phyloP scores from a whole-genome alignment of 2,888 invertebrate species.

The Vannuccia rotundouncinata region DNA sequence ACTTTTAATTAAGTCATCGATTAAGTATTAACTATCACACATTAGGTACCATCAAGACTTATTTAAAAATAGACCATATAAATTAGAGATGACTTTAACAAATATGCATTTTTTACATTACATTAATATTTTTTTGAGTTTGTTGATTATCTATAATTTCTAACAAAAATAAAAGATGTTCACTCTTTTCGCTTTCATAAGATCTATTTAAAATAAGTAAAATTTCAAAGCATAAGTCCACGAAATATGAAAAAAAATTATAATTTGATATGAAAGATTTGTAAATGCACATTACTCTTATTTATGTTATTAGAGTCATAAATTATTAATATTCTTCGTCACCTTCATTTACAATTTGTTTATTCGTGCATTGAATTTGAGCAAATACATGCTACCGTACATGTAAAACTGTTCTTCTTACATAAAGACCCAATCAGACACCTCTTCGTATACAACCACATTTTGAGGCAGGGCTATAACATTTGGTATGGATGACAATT shows the following conservation, averaged over 20 bases:
- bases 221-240: neutral
- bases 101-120: slow-evolving; percentile 22
- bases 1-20: slow-evolving; percentile 12
- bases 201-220: neutral
- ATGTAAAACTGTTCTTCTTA: too few species aligned
- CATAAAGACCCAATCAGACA: too few species aligned
- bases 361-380: too few species aligned
- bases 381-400: too few species aligned
- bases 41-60: slow-evolving; percentile 12
- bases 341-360: too few species aligned
- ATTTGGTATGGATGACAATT: too few species aligned
- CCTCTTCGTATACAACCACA: too few species aligned
- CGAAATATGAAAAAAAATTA: neutral
- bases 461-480: too few species aligned
- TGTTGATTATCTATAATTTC: slow-evolving; percentile 8
- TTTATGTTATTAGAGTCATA: too few species aligned
- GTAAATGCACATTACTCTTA: neutral
- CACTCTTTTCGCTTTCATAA: neutral
- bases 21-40: too few species aligned
- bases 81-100: slow-evolving; percentile 1
- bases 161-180: neutral
- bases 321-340: too few species aligned
- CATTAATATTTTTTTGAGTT: slow-evolving; percentile 22
- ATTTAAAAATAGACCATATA: slow-evolving; percentile 12
- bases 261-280: neutral